Conservation (phyloP, 2,888 invertebrate genomes). For the Eupsilia transversa region DNA sequence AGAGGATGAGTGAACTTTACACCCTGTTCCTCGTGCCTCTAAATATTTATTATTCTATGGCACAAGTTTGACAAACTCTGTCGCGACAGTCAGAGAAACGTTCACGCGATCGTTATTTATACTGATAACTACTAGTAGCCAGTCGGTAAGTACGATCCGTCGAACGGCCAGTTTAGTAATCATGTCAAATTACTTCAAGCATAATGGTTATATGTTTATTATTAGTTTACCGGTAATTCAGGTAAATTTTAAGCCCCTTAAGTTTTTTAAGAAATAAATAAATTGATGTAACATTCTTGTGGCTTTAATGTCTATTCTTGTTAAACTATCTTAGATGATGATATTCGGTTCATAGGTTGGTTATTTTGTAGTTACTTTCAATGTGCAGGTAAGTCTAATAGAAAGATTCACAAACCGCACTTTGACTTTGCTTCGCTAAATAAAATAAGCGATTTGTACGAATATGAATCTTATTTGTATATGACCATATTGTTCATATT, state of each 20-base stretch:
- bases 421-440: neutral
- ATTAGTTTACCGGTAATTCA: constrained; percentile 54
- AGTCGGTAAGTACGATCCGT: constrained; percentile 23
- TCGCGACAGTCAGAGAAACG: constrained; percentile 55
- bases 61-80: constrained; percentile 65
- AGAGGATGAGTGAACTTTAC: too few species aligned
- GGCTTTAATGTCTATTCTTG: neutral
- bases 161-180: constrained; percentile 58
- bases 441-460: neutral
- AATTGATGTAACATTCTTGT: constrained; percentile 14
- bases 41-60: constrained; percentile 30
- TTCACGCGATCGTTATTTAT: constrained; percentile 72
- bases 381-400: neutral
- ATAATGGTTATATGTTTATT: constrained; percentile 63
- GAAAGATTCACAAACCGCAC: neutral
- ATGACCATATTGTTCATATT: too few species aligned
- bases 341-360: neutral
- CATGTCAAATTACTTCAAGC: constrained; percentile 64
- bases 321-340: neutral
- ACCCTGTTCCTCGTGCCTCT: too few species aligned
- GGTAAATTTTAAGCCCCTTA: constrained; percentile 39
- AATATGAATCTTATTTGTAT: neutral
- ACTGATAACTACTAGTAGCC: constrained; percentile 51
- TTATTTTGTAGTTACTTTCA: neutral
- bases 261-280: constrained; percentile 11